Percentiles rank a stretch among this genome's conserved stretches.
Conservation (phyloP, 2,113 vertebrate species). For the Condylura cristata region DNA sequence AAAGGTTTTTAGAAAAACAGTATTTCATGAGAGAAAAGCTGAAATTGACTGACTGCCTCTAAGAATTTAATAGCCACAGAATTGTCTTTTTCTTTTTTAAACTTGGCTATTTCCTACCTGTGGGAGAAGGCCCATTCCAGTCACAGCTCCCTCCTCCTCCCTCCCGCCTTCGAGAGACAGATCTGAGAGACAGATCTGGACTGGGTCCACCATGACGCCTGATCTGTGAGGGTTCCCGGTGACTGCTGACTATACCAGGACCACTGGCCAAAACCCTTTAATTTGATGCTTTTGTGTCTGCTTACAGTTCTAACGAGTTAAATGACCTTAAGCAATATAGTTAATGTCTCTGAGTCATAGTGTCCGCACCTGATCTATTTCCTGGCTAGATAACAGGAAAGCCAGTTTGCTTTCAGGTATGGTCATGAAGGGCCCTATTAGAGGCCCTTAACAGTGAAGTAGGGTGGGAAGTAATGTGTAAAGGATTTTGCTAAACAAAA, state of each 20-base stretch:
- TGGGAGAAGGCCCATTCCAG: neutral
- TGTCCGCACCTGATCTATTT: neutral
- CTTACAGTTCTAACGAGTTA: neutral
- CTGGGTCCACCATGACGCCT: neutral
- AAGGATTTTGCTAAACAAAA: neutral
- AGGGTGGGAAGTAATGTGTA: neutral
- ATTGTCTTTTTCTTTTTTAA: neutral
- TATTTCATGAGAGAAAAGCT: neutral
- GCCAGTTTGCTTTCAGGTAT: neutral
- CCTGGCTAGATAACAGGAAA: neutral
- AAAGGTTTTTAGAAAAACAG: neutral
- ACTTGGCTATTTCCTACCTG: neutral
- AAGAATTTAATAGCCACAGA: neutral
- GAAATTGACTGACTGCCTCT: neutral
- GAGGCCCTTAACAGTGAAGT: too few species aligned
- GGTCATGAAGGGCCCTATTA: neutral
- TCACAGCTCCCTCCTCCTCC: neutral
- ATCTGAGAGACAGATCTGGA: neutral
- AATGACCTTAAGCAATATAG: neutral
- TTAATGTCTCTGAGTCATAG: neutral
- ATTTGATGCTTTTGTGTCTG: neutral
- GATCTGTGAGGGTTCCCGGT: neutral
- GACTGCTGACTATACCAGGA: neutral
- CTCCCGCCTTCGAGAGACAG: neutral
- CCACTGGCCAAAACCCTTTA: neutral